Evolutionary conservation across 2,113 vertebrate genomes (phyloP).

Genomic region (Ophiodon elongatus): DNA sequence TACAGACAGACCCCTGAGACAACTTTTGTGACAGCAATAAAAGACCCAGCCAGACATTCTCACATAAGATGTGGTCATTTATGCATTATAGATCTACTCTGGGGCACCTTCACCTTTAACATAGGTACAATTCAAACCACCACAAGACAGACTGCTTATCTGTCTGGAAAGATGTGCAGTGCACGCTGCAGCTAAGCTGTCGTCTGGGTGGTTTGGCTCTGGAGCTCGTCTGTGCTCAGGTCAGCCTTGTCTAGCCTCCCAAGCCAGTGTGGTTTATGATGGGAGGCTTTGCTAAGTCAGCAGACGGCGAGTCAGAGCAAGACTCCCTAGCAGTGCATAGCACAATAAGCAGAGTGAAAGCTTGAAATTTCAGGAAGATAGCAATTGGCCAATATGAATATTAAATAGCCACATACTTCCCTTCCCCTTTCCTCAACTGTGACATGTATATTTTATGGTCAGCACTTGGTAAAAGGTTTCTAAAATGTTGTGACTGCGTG

Average conservation of each 20-base stretch:
- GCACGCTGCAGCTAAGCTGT: slow-evolving; percentile 59
- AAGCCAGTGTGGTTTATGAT: slow-evolving; percentile 77
- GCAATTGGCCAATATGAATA: slow-evolving; percentile 17
- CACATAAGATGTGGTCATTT: slow-evolving; percentile 58
- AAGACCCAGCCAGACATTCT: slow-evolving; percentile 53
- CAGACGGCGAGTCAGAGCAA: slow-evolving; percentile 76
- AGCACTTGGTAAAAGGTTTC: background rate
- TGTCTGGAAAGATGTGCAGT: slow-evolving; percentile 72
- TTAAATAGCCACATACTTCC: slow-evolving; percentile 8
- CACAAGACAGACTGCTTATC: slow-evolving; percentile 79
- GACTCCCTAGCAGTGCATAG: slow-evolving; percentile 52
- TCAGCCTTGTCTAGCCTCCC: slow-evolving; percentile 75
- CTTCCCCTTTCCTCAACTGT: background rate
- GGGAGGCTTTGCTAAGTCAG: slow-evolving; percentile 78
- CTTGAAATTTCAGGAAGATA: slow-evolving; percentile 27
- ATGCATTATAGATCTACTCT: slow-evolving; percentile 54
- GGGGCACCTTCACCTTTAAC: slow-evolving; percentile 54
- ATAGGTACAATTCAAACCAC: slow-evolving; percentile 64
- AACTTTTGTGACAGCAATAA: slow-evolving; percentile 43
- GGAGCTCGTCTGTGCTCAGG: slow-evolving; percentile 67
- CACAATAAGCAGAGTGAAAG: slow-evolving; percentile 30
- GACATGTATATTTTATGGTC: background rate
- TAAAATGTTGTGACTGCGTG: background rate
- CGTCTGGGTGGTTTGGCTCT: slow-evolving; percentile 68
- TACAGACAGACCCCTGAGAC: slow-evolving; percentile 55